Evolutionary conservation across 1,140 invertebrate species (phyloP).

Genomic region (Drosophila cardini): DNA sequence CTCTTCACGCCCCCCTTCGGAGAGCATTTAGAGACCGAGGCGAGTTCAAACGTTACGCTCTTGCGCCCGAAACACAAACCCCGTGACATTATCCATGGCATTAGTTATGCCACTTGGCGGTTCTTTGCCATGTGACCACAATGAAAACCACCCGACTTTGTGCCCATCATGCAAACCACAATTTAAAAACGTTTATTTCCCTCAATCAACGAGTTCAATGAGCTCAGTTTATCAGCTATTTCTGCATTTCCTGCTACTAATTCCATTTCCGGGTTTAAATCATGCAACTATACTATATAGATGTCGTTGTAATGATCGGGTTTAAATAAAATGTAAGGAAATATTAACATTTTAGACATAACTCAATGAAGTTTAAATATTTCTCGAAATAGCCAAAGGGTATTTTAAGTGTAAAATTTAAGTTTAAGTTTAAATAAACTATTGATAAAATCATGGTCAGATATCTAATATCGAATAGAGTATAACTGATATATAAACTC

Average conservation of each 20-base stretch:
- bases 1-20: neutral
- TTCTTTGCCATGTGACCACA: constrained; percentile 55
- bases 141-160: constrained; percentile 30
- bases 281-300: no score
- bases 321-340: no score
- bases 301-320: no score
- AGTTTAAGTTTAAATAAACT: no score
- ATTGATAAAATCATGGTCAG: no score
- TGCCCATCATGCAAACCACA: constrained; percentile 24
- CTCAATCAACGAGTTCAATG: constrained; percentile 17
- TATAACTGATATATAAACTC: no score
- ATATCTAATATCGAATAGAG: no score
- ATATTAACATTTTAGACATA: no score
- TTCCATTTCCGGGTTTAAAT: neutral
- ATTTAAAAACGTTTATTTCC: constrained; percentile 11
- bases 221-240: neutral
- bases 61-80: constrained; percentile 64
- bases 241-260: neutral
- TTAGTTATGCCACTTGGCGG: constrained; percentile 71
- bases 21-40: neutral
- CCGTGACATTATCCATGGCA: constrained; percentile 38
- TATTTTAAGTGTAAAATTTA: no score
- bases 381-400: no score
- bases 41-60: constrained; percentile 71
- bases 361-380: no score